Percentiles rank a stretch among this genome's conserved stretches.
These are phyloP conservation scores for Malaclemys terrapin DNA, from an alignment of 2,113 vertebrate genomes.

Conservation along the genomic window DNA sequence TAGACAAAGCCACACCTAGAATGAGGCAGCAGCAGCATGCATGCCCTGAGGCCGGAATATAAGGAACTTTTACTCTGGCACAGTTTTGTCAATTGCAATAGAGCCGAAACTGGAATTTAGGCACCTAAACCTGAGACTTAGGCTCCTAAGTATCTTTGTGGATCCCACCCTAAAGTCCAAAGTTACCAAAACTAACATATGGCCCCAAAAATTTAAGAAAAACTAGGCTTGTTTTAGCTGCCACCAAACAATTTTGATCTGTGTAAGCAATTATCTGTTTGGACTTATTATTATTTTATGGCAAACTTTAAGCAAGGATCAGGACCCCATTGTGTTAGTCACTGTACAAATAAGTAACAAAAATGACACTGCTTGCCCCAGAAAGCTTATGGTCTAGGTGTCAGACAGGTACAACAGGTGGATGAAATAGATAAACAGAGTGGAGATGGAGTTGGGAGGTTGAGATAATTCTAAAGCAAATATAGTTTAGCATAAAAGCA, in stretches of 20 bases:
- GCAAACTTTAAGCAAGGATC: not conserved
- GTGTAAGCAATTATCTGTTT: not conserved
- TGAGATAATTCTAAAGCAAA: constrained; percentile 52
- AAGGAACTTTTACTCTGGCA: not conserved
- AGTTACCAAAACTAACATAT: not conserved
- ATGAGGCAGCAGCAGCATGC: not conserved
- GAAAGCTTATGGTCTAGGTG: not conserved
- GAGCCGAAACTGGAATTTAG: not conserved
- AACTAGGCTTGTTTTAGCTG: not conserved
- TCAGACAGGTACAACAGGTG: not conserved
- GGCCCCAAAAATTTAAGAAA: not conserved
- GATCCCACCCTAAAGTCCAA: not conserved
- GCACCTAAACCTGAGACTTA: not conserved
- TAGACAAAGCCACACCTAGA: too few species aligned
- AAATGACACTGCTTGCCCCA: not conserved
- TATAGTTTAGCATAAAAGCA: constrained; percentile 57
- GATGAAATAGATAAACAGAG: constrained; percentile 18
- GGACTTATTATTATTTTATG: not conserved
- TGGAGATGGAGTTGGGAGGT: constrained; percentile 22
- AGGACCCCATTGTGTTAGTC: not conserved
- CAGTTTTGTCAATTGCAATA: not conserved
- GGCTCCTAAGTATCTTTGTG: not conserved
- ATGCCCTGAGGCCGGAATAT: not conserved
- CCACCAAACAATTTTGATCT: not conserved
- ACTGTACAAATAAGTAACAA: not conserved